Evolutionary conservation across 2,113 vertebrate species (phyloP).

Genomic region (Phrynosoma blainvillii): DNA sequence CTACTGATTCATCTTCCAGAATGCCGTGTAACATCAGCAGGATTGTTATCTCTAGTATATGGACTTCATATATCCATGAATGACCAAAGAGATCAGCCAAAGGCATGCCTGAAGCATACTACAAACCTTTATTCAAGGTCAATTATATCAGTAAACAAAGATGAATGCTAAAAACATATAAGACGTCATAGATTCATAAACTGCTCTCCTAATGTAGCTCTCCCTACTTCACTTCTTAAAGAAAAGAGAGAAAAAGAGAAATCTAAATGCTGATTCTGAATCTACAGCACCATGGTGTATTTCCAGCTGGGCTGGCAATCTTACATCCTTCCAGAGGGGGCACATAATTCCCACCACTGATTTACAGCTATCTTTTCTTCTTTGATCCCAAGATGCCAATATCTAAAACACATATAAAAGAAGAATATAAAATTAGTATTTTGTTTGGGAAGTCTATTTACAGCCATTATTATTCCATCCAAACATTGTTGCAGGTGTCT

Average conservation of each 20-base stretch:
- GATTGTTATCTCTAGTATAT: neutral
- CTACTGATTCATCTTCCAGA: neutral
- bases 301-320: neutral
- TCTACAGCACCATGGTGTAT: neutral
- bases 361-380: too few relatives aligned
- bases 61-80: too few relatives aligned
- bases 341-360: neutral
- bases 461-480: neutral
- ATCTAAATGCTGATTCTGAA: neutral
- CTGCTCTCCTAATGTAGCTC: neutral
- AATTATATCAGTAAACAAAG: neutral
- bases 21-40: neutral
- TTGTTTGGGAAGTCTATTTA: neutral
- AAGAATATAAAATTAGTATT: neutral
- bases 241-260: too few relatives aligned
- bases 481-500: neutral
- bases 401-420: neutral
- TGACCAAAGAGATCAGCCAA: too few relatives aligned
- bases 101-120: too few relatives aligned
- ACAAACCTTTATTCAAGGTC: neutral
- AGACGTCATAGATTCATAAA: too few relatives aligned
- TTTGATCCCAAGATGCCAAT: neutral
- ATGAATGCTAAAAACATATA: neutral
- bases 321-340: neutral
- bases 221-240: too few relatives aligned